A percentile compares a stretch with the other conserved stretches of the same genome.
phyloP scores from a whole-genome alignment of 2,797 vertebrate species.

The Capromys pilorides region DNA sequence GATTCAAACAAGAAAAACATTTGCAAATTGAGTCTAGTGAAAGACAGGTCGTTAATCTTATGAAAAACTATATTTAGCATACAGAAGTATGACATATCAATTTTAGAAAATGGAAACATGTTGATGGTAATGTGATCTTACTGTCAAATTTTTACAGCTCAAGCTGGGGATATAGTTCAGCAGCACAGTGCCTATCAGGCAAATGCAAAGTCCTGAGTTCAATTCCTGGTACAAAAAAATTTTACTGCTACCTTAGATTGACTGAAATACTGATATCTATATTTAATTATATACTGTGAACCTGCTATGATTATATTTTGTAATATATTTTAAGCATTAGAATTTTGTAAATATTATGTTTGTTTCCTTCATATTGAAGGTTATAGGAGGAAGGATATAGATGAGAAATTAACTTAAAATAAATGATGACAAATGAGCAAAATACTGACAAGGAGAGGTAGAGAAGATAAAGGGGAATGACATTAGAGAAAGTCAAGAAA shows the following conservation, averaged over 20 bases:
- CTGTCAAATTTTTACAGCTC: neutral
- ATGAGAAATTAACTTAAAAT: conserved; percentile 9
- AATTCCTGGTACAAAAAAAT: too few relatives aligned
- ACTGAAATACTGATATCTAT: neutral
- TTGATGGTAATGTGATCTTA: neutral
- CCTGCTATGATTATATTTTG: conserved; percentile 17
- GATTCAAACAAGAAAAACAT: neutral
- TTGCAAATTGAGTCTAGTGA: neutral
- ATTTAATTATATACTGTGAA: neutral
- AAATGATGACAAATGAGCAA: conserved; percentile 19
- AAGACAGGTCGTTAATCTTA: neutral
- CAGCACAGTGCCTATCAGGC: too few relatives aligned
- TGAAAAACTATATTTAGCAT: neutral
- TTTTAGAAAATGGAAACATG: conserved; percentile 32
- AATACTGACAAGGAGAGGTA: neutral
- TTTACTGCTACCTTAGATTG: neutral
- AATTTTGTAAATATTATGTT: neutral
- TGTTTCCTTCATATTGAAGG: neutral
- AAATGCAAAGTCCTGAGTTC: too few relatives aligned
- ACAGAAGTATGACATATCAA: neutral
- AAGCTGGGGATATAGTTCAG: too few relatives aligned
- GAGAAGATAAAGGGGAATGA: neutral
- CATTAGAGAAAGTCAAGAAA: neutral
- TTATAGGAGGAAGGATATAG: neutral
- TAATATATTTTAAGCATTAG: neutral